Evolutionary conservation across 2,888 invertebrate genomes (phyloP), one percentile per base, ranked within the genome.

Genomic region (Congeria kusceri): DNA sequence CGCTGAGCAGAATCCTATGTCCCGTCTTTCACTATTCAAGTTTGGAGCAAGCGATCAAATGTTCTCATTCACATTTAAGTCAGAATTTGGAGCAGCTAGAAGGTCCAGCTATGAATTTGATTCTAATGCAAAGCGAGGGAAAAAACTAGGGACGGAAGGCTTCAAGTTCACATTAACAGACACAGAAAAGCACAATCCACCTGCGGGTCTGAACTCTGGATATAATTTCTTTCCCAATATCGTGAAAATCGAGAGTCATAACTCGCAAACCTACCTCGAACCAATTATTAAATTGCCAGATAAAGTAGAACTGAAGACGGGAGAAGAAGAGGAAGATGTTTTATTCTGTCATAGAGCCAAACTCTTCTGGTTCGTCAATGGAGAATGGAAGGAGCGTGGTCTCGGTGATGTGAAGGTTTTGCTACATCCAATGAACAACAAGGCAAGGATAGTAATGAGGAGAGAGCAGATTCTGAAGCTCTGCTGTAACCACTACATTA

Each of bases 381-480:
- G 88, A 7, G 94, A 94, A 80, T 94, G 94, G 93, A 94, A 94
- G 86, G 94, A 94, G 77, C 89, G 94, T 28, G 94, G 94, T 3
- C 84, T 93, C 5, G 95, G 95, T 3, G 94, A 94, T 57, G 81
- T 95, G 27, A 95, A 95, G 83, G 91, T 94, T 7, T 91, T 95
- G 28, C 95, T 96, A 92, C 96, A 98, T 92, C 95, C 95, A 0
- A 94, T 92, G 9, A 95, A 95, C 39, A 95, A 96, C 32, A 86
- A 85, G 65, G 80, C 83, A 1, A 95, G 98, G 78, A 95, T 98
- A 46, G 94, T 99, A 15, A 98, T 99, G 98, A 95, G 98, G 28
- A 95, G 98, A 13, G 98, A 98, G 86, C 97, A 97, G 94, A 95
- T 98, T 3, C 93, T 96, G 77, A 98, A 98, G 93, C 95, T 98